Evolutionary conservation across 2,113 vertebrate genomes (phyloP).

Genomic region (Rana temporaria): DNA sequence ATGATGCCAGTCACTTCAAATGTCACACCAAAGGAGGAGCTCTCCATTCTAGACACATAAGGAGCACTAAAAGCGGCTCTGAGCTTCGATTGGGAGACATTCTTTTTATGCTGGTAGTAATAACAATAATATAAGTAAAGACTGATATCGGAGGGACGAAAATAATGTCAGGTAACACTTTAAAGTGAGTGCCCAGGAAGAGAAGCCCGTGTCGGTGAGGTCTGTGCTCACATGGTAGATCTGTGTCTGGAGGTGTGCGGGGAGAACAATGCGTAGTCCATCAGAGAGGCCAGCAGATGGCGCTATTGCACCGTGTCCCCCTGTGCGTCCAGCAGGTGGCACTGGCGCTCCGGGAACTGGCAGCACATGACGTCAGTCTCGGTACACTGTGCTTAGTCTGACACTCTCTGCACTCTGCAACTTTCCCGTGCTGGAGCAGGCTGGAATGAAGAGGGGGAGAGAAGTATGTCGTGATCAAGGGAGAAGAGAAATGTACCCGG

Average conservation of each 20-base stretch:
- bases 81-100: too few relatives aligned
- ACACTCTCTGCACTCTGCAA: slow-evolving; percentile 54
- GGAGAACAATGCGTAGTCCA: not conserved
- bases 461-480: slow-evolving; percentile 11
- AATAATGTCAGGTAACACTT: too few relatives aligned
- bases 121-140: too few relatives aligned
- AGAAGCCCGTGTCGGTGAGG: too few relatives aligned
- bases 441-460: slow-evolving; percentile 23
- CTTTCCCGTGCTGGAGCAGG: slow-evolving; percentile 52
- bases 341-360: not conserved
- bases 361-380: slow-evolving; percentile 43
- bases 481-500: slow-evolving; percentile 13
- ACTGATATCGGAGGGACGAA: too few relatives aligned
- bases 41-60: too few relatives aligned
- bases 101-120: too few relatives aligned
- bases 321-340: slow-evolving; percentile 27
- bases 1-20: too few relatives aligned
- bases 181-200: too few relatives aligned
- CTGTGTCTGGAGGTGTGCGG: not conserved
- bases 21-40: too few relatives aligned
- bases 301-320: slow-evolving; percentile 9
- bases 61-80: too few relatives aligned
- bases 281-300: slow-evolving; percentile 16
- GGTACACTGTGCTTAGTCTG: slow-evolving; percentile 30
- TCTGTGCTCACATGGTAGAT: too few relatives aligned